A percentile compares a stretch with the other conserved stretches of the same genome.
Conservation (phyloP, 1,140 invertebrate genomes). For the Thalassaphorura encarpata region DNA sequence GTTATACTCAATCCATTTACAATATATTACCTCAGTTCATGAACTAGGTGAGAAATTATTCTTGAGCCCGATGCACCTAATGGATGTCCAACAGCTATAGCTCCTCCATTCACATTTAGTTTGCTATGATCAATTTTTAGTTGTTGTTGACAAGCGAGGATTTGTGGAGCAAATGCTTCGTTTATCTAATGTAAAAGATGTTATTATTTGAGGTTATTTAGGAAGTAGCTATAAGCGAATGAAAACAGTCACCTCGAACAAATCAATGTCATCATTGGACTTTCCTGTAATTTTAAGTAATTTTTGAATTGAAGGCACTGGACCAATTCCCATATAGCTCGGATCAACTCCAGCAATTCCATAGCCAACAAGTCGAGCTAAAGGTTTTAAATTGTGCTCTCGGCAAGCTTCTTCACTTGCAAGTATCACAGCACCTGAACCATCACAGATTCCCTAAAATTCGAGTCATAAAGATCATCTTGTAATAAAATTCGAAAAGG, state of each 20-base stretch:
- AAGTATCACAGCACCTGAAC: constrained; percentile 78
- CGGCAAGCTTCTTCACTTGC: constrained; percentile 82
- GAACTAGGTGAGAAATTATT: too few species aligned
- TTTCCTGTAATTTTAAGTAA: constrained; percentile 61
- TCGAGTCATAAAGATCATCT: not conserved
- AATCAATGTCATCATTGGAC: constrained; percentile 73
- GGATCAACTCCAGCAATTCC: constrained; percentile 53
- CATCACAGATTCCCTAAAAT: constrained; percentile 78
- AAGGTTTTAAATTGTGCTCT: constrained; percentile 62
- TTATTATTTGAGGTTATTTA: too few species aligned
- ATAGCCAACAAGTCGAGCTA: constrained; percentile 55
- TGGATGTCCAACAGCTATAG: too few species aligned
- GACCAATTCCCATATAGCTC: constrained; percentile 76
- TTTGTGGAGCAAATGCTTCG: too few species aligned
- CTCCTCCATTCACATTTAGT: too few species aligned
- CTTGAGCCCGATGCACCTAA: too few species aligned
- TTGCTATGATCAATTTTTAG: too few species aligned
- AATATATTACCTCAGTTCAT: too few species aligned
- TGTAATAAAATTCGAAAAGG: not conserved
- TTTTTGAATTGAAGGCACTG: constrained; percentile 78
- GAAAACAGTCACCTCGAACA: constrained; percentile 95
- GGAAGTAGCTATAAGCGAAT: too few species aligned
- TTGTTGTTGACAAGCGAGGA: too few species aligned
- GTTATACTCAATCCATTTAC: too few species aligned
- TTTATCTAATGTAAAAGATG: too few species aligned